Evolutionary conservation across 1,140 invertebrate species (phyloP).

Genomic region (Eubasilissa regina): DNA sequence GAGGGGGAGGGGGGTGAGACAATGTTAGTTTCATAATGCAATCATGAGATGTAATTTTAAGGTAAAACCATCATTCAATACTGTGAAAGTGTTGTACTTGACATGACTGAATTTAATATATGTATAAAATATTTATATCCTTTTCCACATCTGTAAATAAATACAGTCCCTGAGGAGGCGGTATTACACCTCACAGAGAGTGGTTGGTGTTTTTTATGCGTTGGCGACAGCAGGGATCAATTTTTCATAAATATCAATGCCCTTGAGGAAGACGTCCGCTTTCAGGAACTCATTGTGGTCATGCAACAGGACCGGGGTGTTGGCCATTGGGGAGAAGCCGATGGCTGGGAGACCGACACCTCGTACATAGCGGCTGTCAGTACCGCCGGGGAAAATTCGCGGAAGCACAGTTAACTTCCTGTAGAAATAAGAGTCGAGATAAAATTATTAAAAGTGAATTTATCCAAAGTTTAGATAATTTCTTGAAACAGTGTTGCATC

Average conservation of each 20-base stretch:
- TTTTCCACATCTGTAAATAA: too few species aligned
- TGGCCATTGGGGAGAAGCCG: slow-evolving; percentile 90
- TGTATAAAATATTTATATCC: too few species aligned
- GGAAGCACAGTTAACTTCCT: slow-evolving; percentile 75
- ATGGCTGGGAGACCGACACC: slow-evolving; percentile 81
- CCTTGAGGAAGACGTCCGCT: slow-evolving; percentile 80
- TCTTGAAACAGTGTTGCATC: too few species aligned
- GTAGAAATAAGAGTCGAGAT: slow-evolving; percentile 57
- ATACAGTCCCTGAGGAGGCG: too few species aligned
- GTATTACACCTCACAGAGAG: neutral
- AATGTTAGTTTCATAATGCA: too few species aligned
- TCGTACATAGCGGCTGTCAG: slow-evolving; percentile 69
- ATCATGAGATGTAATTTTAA: too few species aligned
- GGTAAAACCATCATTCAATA: too few species aligned
- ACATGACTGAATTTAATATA: too few species aligned
- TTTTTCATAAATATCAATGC: slow-evolving; percentile 82
- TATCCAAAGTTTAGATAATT: too few species aligned
- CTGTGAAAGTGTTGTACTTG: too few species aligned
- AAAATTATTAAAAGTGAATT: too few species aligned
- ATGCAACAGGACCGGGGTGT: slow-evolving; percentile 84
- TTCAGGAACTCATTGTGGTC: slow-evolving; percentile 86
- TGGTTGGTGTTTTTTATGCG: slow-evolving; percentile 60
- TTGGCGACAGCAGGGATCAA: slow-evolving; percentile 73
- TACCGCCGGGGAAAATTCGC: slow-evolving; percentile 76
- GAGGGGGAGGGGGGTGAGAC: too few species aligned